These are phyloP conservation scores for Rhodinocichla rosea DNA, from an alignment of 2,113 vertebrate genomes.

Conservation along the genomic window DNA sequence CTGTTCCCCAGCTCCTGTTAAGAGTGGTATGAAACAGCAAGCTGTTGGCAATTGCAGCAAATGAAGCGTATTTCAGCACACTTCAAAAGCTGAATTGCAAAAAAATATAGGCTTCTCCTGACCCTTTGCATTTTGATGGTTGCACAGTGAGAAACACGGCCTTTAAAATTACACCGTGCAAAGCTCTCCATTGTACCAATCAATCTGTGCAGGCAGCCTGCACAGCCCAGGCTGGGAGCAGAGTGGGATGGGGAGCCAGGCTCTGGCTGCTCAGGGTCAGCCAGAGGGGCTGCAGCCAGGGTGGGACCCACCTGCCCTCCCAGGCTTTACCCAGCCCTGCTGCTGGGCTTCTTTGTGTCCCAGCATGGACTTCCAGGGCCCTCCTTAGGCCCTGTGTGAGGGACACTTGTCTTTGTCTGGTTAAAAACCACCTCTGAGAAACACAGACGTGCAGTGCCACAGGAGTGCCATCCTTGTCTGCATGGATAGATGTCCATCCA, in stretches of 20 bases:
- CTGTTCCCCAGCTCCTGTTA: conserved; percentile 40
- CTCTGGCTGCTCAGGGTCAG: background rate
- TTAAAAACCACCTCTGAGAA: background rate
- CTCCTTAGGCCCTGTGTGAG: background rate
- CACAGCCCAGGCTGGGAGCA: background rate
- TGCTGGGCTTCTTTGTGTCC: background rate
- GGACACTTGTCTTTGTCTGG: accelerated
- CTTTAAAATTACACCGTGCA: conserved; percentile 68
- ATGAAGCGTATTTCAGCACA: conserved; percentile 62
- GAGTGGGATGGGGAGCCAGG: background rate
- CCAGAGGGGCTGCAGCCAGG: background rate
- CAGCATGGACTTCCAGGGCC: background rate
- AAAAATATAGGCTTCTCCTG: conserved; percentile 65
- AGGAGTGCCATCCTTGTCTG: background rate
- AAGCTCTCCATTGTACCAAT: conserved; percentile 53
- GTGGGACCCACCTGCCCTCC: background rate
- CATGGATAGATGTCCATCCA: background rate
- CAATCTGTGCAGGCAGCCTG: conserved; percentile 9
- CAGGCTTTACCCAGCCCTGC: background rate
- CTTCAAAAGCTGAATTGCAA: conserved; percentile 70
- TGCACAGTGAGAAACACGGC: conserved; percentile 64
- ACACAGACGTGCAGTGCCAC: background rate
- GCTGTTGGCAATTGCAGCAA: conserved; percentile 62
- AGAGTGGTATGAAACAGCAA: conserved; percentile 43
- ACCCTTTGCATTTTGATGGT: conserved; percentile 72